Percentiles rank a stretch among this genome's conserved stretches.
These are phyloP conservation scores for Leucophora obtusa DNA, from an alignment of 2,888 invertebrate genomes.

Conservation along the genomic window DNA sequence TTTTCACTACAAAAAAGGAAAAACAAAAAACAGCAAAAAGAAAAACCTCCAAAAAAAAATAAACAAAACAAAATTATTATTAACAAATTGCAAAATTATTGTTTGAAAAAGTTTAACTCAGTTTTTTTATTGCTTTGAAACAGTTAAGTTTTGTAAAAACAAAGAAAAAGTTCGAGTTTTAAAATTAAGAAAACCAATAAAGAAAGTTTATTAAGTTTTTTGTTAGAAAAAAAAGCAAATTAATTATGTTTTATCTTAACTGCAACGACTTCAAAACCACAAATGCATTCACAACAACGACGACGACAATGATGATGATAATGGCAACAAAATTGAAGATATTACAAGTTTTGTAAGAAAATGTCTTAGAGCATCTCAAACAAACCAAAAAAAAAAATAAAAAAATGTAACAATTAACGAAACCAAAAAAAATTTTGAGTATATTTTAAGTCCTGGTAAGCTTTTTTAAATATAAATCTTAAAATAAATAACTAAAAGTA, in stretches of 20 bases:
- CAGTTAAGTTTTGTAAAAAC: not conserved
- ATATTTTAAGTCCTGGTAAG: conserved; percentile 61
- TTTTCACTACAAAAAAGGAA: conserved; percentile 75
- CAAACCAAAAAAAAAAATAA: conserved; percentile 5
- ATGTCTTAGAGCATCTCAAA: conserved; percentile 8
- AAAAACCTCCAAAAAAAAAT: conserved; percentile 63
- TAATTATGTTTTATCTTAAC: not conserved
- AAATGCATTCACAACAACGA: conserved; percentile 28
- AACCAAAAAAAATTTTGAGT: conserved; percentile 45
- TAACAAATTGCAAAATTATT: conserved; percentile 48
- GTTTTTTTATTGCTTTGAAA: conserved; percentile 1
- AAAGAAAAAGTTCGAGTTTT: not conserved
- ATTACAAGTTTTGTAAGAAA: conserved; percentile 47
- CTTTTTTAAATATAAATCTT: not conserved
- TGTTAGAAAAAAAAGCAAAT: not conserved
- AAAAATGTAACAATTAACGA: conserved; percentile 30
- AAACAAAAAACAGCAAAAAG: conserved; percentile 61
- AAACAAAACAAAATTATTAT: conserved; percentile 66
- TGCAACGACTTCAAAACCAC: conserved; percentile 35
- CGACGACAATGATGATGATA: conserved; percentile 34
- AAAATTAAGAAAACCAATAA: not conserved
- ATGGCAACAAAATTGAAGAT: conserved; percentile 16
- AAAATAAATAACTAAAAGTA: not conserved
- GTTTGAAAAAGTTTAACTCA: not conserved
- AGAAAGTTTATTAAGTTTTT: conserved; percentile 14